Percentiles rank a stretch among this genome's conserved stretches.
Conservation (phyloP, 2,888 invertebrate genomes). For the Sinopyrophorus schimmeli region DNA sequence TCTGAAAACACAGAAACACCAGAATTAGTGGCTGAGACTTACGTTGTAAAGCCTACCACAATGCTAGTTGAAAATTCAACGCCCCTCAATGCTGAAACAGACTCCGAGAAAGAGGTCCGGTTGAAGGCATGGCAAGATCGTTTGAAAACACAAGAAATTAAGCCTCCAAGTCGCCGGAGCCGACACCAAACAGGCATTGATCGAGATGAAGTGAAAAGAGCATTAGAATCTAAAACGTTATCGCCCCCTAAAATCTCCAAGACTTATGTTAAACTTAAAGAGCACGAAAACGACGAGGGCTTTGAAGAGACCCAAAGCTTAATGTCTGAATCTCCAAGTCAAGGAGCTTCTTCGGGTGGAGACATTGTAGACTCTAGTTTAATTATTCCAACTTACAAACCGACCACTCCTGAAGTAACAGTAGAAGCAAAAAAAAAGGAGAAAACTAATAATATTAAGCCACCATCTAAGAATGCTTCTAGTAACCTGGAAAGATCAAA, state of each 20-base stretch:
- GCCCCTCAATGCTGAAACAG: constrained; percentile 57
- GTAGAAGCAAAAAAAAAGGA: constrained; percentile 12
- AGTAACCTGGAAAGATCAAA: constrained; percentile 42
- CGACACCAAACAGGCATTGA: constrained; percentile 72
- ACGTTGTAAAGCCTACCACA: constrained; percentile 37
- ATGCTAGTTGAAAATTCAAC: constrained; percentile 60
- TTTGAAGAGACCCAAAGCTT: constrained; percentile 89
- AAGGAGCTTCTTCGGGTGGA: constrained; percentile 77
- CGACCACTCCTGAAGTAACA: constrained; percentile 1
- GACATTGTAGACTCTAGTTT: constrained; percentile 53
- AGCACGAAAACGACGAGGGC: constrained; percentile 85
- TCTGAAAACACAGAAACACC: constrained; percentile 57
- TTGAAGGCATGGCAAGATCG: constrained; percentile 73
- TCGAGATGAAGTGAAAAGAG: constrained; percentile 71
- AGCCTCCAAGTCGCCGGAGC: constrained; percentile 54
- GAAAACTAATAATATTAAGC: constrained; percentile 34
- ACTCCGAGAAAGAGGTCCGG: constrained; percentile 62
- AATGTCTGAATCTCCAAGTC: constrained; percentile 83
- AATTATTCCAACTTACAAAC: constrained; percentile 39
- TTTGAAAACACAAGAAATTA: constrained; percentile 56
- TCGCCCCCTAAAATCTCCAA: constrained; percentile 30
- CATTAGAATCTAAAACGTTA: constrained; percentile 57
- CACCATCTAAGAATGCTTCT: constrained; percentile 43
- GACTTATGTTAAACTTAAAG: constrained; percentile 50
- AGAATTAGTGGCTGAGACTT: constrained; percentile 58